Conservation (phyloP, 1,140 invertebrate species). For the Magallana ariakensis region DNA sequence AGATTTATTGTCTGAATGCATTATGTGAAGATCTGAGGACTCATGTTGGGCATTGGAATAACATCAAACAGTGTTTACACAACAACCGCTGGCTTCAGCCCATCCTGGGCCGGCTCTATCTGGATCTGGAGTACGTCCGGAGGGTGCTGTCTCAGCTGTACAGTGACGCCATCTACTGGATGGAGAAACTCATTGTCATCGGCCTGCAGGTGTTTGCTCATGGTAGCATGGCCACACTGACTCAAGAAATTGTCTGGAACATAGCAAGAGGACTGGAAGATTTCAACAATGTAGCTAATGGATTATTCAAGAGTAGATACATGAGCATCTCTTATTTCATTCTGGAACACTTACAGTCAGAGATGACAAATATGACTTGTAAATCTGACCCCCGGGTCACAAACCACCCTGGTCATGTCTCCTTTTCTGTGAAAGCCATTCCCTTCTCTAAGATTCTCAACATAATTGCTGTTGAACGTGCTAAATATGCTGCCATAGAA, state of each 20-base stretch:
- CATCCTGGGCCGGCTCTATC: conserved; percentile 66
- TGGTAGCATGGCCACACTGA: conserved; percentile 70
- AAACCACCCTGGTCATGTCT: conserved; percentile 65
- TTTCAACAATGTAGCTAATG: conserved; percentile 75
- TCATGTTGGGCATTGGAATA: conserved; percentile 77
- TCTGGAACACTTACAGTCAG: conserved; percentile 41
- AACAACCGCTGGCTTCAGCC: conserved; percentile 74
- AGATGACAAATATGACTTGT: conserved; percentile 28
- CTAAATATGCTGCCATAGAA: conserved; percentile 75
- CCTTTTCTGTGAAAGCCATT: conserved; percentile 69
- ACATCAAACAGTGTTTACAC: conserved; percentile 75
- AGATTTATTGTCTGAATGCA: conserved; percentile 75
- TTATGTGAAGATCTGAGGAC: conserved; percentile 78
- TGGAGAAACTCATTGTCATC: conserved; percentile 75
- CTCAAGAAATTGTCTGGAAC: conserved; percentile 77
- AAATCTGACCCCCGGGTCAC: conserved; percentile 54
- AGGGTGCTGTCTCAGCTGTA: conserved; percentile 65
- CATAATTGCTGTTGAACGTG: conserved; percentile 74
- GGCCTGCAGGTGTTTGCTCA: conserved; percentile 79
- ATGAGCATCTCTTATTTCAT: conserved; percentile 43
- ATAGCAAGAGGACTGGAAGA: conserved; percentile 78
- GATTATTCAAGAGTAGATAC: conserved; percentile 55
- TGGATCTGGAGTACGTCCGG: conserved; percentile 70
- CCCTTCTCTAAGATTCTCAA: conserved; percentile 75
- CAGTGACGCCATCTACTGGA: conserved; percentile 74